A percentile compares a stretch with the other conserved stretches of the same genome.
These are phyloP conservation scores for Diogma glabrata DNA, from an alignment of 2,888 invertebrate species.

Conservation along the genomic window DNA sequence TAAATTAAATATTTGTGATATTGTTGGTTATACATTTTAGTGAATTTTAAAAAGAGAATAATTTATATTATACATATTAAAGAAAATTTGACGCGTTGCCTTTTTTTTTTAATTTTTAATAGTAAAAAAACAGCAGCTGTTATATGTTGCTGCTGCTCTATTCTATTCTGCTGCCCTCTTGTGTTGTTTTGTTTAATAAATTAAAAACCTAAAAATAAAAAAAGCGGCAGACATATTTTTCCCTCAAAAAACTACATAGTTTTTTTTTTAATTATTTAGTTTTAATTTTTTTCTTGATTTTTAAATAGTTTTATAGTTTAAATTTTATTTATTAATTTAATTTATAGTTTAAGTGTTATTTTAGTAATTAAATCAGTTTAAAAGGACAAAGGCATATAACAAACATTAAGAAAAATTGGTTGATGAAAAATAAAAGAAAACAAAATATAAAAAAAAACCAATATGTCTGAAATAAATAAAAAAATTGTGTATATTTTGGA, in stretches of 20 bases:
- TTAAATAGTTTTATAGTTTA: constrained; percentile 2
- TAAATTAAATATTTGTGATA: too few relatives aligned
- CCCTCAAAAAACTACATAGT: constrained; percentile 7
- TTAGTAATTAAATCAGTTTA: constrained; percentile 6
- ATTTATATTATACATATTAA: neutral
- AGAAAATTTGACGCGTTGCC: constrained; percentile 8
- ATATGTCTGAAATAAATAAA: constrained; percentile 8
- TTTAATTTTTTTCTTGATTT: neutral
- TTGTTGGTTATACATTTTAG: too few relatives aligned
- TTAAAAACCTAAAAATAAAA: neutral
- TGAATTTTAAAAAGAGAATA: constrained; percentile 2
- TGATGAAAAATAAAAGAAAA: constrained; percentile 12
- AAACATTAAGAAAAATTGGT: constrained; percentile 13
- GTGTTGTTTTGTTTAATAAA: neutral
- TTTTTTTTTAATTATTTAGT: constrained; percentile 6
- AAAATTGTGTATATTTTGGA: constrained; percentile 6
- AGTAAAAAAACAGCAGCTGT: constrained; percentile 8
- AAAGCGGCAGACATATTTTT: constrained; percentile 8
- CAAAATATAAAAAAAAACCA: constrained; percentile 9
- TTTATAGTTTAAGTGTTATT: constrained; percentile 4
- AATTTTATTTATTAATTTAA: neutral
- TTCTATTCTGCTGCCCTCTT: constrained; percentile 1
- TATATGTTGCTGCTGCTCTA: constrained; percentile 3
- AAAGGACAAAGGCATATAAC: constrained; percentile 3
- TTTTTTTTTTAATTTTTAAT: constrained; percentile 6